Evolutionary conservation across 2,888 invertebrate genomes (phyloP), one percentile per base, ranked within the genome.

Genomic region (Incurvaria masculella): DNA sequence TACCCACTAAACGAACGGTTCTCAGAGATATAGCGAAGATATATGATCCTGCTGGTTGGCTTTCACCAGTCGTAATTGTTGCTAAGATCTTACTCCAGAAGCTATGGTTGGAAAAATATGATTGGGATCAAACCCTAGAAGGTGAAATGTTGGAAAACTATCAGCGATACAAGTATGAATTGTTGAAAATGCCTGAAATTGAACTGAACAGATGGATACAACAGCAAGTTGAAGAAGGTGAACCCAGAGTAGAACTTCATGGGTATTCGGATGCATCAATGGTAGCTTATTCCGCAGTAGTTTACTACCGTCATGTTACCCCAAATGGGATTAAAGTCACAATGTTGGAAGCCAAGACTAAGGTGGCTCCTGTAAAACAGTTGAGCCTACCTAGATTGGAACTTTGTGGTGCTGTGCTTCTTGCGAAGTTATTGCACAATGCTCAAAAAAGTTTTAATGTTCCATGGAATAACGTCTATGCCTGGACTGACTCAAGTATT

Each of bases 401-500:
- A 41, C 48, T 61, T 2, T 57, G 55, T 45, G 58, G 52, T 16
- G 60, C 60, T 11, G 20, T 55, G 6, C 39, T 59, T n/a, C 43
- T 58, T 8, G 45, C 56, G 10, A 47, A 51, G 44, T 49, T 60
- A 11, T 6, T 53, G 8, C 38, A 43, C 2, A 39, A 45, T 17
- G 50, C 54, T 1, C 43, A 43, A 17, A 39, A 43, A 0, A 42
- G 51, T 2, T 27, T 55, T 11, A 44, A 50, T 14, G 33, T 53
- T 17, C 42, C 42, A 8, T 21, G 51, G 38, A 38, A n/a, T 6
- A 17, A 51, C 21, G 42, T 51, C 4, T 49, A 20, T 33, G 56
- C 51, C 23, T 59, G 54, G 56, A 52, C 56, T 8, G 61, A 61
- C 42, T 60, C 57, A 2, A 53, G 48, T 11, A 54, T 59, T 19